Evolutionary conservation across 1,140 invertebrate species (phyloP).

Genomic region (Drosophila cardini): DNA sequence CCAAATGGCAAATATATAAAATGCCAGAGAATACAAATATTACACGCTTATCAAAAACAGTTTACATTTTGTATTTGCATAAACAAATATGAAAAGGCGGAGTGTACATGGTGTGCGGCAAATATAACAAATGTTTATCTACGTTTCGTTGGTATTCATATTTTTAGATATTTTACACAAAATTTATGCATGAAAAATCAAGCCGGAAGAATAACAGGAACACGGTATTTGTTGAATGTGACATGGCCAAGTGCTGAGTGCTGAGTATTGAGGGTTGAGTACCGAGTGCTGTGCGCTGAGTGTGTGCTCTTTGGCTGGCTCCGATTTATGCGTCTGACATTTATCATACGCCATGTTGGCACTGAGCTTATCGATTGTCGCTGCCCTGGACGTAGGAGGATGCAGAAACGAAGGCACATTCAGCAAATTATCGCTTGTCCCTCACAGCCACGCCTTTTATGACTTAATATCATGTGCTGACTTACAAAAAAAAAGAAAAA

Average conservation of each 20-base stretch:
- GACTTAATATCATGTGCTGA: constrained; percentile 62
- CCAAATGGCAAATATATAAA: constrained; percentile 13
- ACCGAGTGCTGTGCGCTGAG: too few species aligned
- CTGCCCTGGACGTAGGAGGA: neutral
- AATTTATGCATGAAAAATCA: constrained; percentile 30
- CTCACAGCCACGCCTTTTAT: constrained; percentile 62
- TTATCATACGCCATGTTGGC: constrained; percentile 53
- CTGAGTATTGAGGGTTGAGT: too few species aligned
- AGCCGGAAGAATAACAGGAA: constrained; percentile 48
- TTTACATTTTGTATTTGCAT: constrained; percentile 56
- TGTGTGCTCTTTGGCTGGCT: constrained; percentile 19
- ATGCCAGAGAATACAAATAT: constrained; percentile 12
- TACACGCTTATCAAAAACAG: constrained; percentile 41
- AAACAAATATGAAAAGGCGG: constrained; percentile 39
- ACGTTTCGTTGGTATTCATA: constrained; percentile 27
- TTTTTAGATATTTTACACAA: constrained; percentile 17
- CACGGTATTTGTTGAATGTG: constrained; percentile 48
- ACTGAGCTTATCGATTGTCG: constrained; percentile 46
- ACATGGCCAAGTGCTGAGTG: constrained; percentile 24
- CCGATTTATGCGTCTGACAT: constrained; percentile 51
- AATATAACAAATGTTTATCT: constrained; percentile 49
- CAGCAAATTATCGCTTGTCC: constrained; percentile 62
- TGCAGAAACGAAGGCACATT: constrained; percentile 33
- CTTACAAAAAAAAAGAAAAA: constrained; percentile 24
- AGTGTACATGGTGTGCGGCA: neutral